These are phyloP conservation scores for Ephestia elutella DNA, from an alignment of 1,140 invertebrate species.

Conservation along the genomic window DNA sequence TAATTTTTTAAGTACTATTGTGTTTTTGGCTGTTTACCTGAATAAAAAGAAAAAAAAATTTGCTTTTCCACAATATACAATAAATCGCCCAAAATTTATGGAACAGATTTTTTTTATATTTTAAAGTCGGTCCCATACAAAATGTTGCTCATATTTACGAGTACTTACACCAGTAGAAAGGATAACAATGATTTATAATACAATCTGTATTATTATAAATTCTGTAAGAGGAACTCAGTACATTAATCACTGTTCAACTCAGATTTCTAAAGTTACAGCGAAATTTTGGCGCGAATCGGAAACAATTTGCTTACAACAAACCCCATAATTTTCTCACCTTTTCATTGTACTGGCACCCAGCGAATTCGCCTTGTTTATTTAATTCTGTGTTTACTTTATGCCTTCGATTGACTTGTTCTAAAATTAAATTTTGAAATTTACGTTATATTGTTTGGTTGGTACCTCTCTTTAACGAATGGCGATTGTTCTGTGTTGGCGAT, in stretches of 20 bases:
- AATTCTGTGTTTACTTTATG: slow-evolving; percentile 30
- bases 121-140: too few species aligned
- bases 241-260: slow-evolving; percentile 63
- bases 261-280: slow-evolving; percentile 47
- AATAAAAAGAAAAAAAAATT: too few species aligned
- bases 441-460: not conserved
- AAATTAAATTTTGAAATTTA: slow-evolving; percentile 14
- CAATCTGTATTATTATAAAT: too few species aligned
- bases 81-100: too few species aligned
- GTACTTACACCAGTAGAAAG: too few species aligned
- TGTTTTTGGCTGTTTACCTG: too few species aligned
- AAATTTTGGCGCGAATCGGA: slow-evolving; percentile 54
- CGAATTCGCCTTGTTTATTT: slow-evolving; percentile 18
- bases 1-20: too few species aligned
- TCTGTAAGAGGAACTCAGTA: slow-evolving; percentile 31
- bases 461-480: not conserved
- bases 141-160: too few species aligned
- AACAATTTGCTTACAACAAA: slow-evolving; percentile 64
- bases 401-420: slow-evolving; percentile 34
- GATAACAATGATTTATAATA: too few species aligned
- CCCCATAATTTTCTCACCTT: slow-evolving; percentile 61
- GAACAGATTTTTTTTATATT: too few species aligned
- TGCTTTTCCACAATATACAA: too few species aligned
- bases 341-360: slow-evolving; percentile 32
- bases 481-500: too few species aligned